Percentiles rank a stretch among this genome's conserved stretches.
Evolutionary conservation across 2,888 invertebrate species (phyloP).

Genomic region (Lasioglossum leucozonium): DNA sequence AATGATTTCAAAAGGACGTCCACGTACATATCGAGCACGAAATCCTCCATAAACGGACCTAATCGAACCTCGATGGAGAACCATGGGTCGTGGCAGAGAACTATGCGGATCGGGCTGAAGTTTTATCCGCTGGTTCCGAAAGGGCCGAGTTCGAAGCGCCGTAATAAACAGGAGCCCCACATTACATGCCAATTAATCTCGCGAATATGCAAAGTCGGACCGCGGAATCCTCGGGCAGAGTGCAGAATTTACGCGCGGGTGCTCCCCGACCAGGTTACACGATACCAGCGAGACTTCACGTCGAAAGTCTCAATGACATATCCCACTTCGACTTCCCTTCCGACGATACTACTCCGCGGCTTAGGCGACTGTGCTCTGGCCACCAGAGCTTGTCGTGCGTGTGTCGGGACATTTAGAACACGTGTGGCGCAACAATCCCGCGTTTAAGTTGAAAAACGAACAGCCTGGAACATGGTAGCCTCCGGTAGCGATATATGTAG

Average conservation of each 20-base stretch:
- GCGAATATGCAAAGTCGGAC: background rate
- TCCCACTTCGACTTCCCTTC: constrained; percentile 1
- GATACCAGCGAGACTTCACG: background rate
- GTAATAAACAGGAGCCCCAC: background rate
- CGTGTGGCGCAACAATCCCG: constrained; percentile 1
- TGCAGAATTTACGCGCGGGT: background rate
- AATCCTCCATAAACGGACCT: no score
- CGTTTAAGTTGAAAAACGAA: background rate
- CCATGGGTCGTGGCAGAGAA: background rate
- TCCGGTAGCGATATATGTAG: background rate
- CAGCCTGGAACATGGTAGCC: background rate
- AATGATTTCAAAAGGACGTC: no score
- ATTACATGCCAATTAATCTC: background rate
- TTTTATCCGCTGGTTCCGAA: background rate
- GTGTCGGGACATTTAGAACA: constrained; percentile 1
- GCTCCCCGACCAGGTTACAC: background rate
- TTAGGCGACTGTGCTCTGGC: constrained; percentile 9
- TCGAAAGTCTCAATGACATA: constrained; percentile 9
- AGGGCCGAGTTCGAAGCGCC: background rate
- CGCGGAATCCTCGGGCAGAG: background rate
- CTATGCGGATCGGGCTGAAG: background rate
- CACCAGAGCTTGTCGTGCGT: constrained; percentile 8
- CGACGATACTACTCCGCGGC: constrained; percentile 1
- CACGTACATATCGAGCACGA: no score
- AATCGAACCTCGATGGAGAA: no score